These are phyloP conservation scores for Porites evermanni DNA, from an alignment of 92 coral and sea anemone genomes.

Conservation along the genomic window DNA sequence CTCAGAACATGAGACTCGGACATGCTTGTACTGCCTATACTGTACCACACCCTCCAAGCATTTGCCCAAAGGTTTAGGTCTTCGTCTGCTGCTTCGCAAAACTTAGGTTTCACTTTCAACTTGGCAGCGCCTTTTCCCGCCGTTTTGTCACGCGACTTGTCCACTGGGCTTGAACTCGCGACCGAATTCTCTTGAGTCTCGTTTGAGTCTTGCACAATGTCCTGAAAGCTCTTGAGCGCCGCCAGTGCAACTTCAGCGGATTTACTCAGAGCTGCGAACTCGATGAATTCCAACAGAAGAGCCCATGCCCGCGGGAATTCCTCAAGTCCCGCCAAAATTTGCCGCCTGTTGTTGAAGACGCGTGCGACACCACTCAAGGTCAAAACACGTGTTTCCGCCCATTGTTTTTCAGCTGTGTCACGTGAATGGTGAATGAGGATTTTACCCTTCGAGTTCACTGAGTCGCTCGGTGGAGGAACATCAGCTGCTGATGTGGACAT, in stretches of 20 bases:
- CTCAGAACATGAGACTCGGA: conserved; percentile 67
- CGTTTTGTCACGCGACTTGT: conserved; percentile 50
- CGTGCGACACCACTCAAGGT: conserved; percentile 97
- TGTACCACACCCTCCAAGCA: conserved; percentile 98
- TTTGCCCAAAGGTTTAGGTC: conserved; percentile 97
- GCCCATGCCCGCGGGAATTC: conserved; percentile 99
- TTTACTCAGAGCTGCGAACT: conserved; percentile 94
- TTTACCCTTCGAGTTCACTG: conserved; percentile 80
- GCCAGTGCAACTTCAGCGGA: conserved; percentile 98
- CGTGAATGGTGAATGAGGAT: conserved; percentile 99
- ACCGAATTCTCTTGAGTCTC: conserved; percentile 62
- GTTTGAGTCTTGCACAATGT: conserved; percentile 94
- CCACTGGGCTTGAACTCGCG: conserved; percentile 60
- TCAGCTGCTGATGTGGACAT: conserved; percentile 98
- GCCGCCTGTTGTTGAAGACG: conserved; percentile 98
- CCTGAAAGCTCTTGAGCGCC: conserved; percentile 97
- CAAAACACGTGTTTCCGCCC: conserved; percentile 99
- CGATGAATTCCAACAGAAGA: conserved; percentile 91
- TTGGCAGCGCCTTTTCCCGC: conserved; percentile 68
- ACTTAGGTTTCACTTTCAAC: conserved; percentile 93
- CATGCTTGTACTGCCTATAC: conserved; percentile 85
- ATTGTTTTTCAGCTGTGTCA: conserved; percentile 99
- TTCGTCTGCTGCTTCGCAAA: conserved; percentile 89
- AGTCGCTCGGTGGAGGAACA: conserved; percentile 98
- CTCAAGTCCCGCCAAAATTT: conserved; percentile 93